Conservation (phyloP, 2,113 vertebrate genomes). For the Larimichthys polyactis region DNA sequence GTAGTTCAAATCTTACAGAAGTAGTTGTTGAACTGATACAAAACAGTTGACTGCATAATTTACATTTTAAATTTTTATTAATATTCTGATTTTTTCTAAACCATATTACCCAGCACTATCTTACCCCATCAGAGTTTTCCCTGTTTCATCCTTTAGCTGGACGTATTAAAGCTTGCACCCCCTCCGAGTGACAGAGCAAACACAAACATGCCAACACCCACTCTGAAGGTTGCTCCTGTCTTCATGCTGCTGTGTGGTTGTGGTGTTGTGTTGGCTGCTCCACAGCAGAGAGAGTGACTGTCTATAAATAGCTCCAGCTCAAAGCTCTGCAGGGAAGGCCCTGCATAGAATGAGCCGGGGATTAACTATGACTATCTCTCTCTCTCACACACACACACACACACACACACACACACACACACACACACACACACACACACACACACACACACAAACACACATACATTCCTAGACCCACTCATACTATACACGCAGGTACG, state of each 20-base stretch:
- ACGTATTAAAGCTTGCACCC: background rate
- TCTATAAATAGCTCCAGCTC: slow-evolving; percentile 73
- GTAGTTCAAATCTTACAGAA: background rate
- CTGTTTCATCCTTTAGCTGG: background rate
- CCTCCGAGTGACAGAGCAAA: no score
- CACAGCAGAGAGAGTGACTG: slow-evolving; percentile 34
- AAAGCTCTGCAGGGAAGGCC: slow-evolving; percentile 60
- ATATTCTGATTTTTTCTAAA: background rate
- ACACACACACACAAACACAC: background rate
- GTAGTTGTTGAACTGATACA: background rate
- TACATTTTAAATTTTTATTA: background rate
- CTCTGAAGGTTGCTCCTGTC: background rate
- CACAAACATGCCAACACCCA: background rate
- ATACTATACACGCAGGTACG: background rate
- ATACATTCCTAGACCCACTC: background rate
- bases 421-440: background rate
- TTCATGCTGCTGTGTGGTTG: background rate
- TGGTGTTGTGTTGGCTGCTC: slow-evolving; percentile 9
- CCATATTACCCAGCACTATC: background rate
- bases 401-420: no score
- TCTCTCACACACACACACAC: background rate
- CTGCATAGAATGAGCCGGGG: slow-evolving; percentile 26
- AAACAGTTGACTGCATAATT: background rate
- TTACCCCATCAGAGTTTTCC: background rate
- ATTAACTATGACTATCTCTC: slow-evolving; percentile 53